These are phyloP conservation scores for Esperia sulphurella DNA, from an alignment of 2,888 invertebrate genomes.

Conservation along the genomic window DNA sequence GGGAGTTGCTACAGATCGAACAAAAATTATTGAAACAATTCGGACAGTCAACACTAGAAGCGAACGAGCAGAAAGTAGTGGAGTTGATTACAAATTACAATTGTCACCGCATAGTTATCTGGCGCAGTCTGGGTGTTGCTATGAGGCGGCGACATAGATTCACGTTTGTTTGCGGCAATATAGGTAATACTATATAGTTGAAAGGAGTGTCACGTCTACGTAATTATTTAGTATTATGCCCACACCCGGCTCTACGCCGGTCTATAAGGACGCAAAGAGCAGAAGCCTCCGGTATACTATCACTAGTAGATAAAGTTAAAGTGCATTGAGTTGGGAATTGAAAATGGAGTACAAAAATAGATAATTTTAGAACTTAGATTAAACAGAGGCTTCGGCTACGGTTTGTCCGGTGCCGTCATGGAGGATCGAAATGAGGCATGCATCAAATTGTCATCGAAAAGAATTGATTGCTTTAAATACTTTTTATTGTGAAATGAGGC, in stretches of 20 bases:
- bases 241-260: constrained; percentile 11
- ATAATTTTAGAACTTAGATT: constrained; percentile 27
- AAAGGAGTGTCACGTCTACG: constrained; percentile 11
- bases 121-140: not conserved
- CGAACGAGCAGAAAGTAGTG: not conserved
- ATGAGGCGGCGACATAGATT: not conserved
- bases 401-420: constrained; percentile 40
- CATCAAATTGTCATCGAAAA: constrained; percentile 2
- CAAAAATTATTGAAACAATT: not conserved
- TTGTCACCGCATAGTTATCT: constrained; percentile 6
- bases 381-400: constrained; percentile 36
- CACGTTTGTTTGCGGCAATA: constrained; percentile 1
- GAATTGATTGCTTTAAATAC: not conserved
- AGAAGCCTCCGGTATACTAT: constrained; percentile 26
- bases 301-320: constrained; percentile 11
- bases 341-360: constrained; percentile 37
- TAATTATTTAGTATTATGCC: constrained; percentile 8
- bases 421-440: constrained; percentile 31
- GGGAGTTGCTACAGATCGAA: not conserved
- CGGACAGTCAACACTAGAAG: constrained; percentile 3
- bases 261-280: constrained; percentile 25
- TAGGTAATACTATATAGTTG: constrained; percentile 4
- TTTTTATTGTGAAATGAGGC: constrained; percentile 15
- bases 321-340: constrained; percentile 12
- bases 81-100: not conserved